Conservation (phyloP, 2,113 vertebrate species). For the Ariopsis seemanni region DNA sequence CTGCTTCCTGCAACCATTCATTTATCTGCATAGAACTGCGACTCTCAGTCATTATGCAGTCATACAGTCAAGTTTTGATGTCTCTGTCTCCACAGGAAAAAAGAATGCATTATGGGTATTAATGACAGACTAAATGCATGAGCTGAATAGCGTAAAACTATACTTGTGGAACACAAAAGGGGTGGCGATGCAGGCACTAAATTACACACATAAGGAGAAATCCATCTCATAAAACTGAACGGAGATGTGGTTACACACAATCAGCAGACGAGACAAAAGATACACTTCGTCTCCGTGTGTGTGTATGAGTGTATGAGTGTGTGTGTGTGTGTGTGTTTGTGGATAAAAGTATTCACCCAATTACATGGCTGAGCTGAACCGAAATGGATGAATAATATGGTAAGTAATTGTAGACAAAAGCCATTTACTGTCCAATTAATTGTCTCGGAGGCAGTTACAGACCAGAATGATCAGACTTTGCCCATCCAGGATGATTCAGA, state of each 20-base stretch:
- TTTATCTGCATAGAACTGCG: slow-evolving; percentile 13
- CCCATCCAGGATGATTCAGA: not conserved
- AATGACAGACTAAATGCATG: slow-evolving; percentile 30
- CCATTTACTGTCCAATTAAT: slow-evolving; percentile 56
- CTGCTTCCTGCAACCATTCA: slow-evolving; percentile 20
- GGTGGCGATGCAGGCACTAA: slow-evolving; percentile 1
- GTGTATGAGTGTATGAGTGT: slow-evolving; percentile 31
- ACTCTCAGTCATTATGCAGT: slow-evolving; percentile 15
- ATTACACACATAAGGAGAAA: slow-evolving; percentile 24
- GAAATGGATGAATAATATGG: slow-evolving; percentile 49
- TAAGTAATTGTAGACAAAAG: slow-evolving; percentile 55
- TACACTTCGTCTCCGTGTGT: not conserved
- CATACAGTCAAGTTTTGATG: slow-evolving; percentile 11
- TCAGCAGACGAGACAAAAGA: slow-evolving; percentile 15
- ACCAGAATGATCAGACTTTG: not conserved
- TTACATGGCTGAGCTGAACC: slow-evolving; percentile 54
- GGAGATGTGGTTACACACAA: slow-evolving; percentile 1
- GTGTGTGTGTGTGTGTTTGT: slow-evolving; percentile 41
- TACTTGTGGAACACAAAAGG: slow-evolving; percentile 29
- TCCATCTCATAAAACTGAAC: slow-evolving; percentile 20
- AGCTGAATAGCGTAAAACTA: slow-evolving; percentile 7
- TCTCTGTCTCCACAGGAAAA: slow-evolving; percentile 12
- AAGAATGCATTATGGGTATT: slow-evolving; percentile 29
- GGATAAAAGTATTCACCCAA: slow-evolving; percentile 48
- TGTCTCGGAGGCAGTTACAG: slow-evolving; percentile 40